phyloP scores from a whole-genome alignment of 53 echinoderm and acorn worm species.

The Echinometra lucunter region DNA sequence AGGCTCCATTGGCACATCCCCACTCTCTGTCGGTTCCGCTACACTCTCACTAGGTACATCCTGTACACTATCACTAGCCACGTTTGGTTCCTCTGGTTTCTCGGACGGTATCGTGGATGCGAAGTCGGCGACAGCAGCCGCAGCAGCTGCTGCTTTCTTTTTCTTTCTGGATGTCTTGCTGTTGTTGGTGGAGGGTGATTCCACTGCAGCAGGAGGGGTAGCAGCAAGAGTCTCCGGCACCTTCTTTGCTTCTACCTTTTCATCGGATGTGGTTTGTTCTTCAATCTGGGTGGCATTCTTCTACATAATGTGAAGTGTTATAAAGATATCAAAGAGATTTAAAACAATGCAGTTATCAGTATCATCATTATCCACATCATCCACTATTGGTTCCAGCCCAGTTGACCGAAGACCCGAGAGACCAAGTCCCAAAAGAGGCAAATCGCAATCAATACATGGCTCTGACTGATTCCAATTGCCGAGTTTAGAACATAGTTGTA shows the following conservation, averaged over 20 bases:
- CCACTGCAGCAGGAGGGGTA: slow-evolving; percentile 32
- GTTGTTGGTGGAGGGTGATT: slow-evolving; percentile 21
- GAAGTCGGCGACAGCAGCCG: slow-evolving; percentile 51
- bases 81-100: slow-evolving; percentile 7
- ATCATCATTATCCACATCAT: too few relatives aligned
- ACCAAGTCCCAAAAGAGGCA: too few relatives aligned
- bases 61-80: neutral
- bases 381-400: too few relatives aligned
- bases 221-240: slow-evolving; percentile 36
- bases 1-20: slow-evolving; percentile 21
- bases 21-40: slow-evolving; percentile 42
- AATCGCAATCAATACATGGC: too few relatives aligned
- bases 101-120: slow-evolving; percentile 25
- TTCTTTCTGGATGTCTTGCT: slow-evolving; percentile 64
- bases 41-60: slow-evolving; percentile 12
- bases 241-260: slow-evolving; percentile 8
- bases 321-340: neutral
- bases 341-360: too few relatives aligned
- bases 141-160: slow-evolving; percentile 65
- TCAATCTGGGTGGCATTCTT: slow-evolving; percentile 3
- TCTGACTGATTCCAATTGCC: too few relatives aligned
- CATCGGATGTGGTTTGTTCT: neutral
- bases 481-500: too few relatives aligned
- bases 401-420: too few relatives aligned
- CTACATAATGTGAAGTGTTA: neutral